Conservation (phyloP, 2,113 vertebrate genomes). For the Oryctolagus cuniculus region DNA sequence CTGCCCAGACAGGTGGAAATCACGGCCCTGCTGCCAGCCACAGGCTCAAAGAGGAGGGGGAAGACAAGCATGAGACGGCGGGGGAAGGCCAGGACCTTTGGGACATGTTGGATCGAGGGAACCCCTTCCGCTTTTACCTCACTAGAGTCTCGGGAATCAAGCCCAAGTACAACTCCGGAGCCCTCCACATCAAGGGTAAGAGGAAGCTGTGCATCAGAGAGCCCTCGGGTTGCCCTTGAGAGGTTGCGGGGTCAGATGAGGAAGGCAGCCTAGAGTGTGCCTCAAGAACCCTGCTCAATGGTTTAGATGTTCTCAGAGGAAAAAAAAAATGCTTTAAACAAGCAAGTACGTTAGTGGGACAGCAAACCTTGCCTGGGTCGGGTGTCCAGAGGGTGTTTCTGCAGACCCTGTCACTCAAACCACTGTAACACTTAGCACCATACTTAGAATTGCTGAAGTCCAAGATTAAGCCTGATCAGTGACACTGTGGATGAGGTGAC, state of each 20-base stretch:
- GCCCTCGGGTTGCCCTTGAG: accelerated
- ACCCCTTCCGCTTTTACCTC: slow-evolving; percentile 95
- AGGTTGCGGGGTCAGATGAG: not conserved
- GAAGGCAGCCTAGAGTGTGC: not conserved
- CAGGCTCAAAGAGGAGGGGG: slow-evolving; percentile 70
- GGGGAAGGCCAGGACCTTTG: slow-evolving; percentile 91
- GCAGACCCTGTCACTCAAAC: not conserved
- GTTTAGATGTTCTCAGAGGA: not conserved
- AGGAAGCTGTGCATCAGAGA: not conserved
- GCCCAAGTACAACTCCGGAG: slow-evolving; percentile 92
- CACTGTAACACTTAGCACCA: not conserved
- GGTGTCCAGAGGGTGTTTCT: not conserved
- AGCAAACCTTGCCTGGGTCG: not conserved
- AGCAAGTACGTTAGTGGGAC: not conserved
- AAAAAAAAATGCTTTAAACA: not conserved
- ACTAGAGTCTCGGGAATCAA: slow-evolving; percentile 95
- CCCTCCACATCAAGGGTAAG: slow-evolving; percentile 96
- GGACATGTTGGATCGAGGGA: slow-evolving; percentile 88
- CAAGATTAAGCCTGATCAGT: not conserved
- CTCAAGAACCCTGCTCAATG: not conserved
- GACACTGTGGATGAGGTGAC: not conserved
- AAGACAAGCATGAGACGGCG: slow-evolving; percentile 61
- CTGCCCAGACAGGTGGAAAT: not conserved
- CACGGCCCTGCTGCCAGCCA: slow-evolving; percentile 73
- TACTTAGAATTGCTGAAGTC: not conserved